phyloP scores from a whole-genome alignment of 1,140 invertebrate species.

The Pseudomyrmex sp. region DNA sequence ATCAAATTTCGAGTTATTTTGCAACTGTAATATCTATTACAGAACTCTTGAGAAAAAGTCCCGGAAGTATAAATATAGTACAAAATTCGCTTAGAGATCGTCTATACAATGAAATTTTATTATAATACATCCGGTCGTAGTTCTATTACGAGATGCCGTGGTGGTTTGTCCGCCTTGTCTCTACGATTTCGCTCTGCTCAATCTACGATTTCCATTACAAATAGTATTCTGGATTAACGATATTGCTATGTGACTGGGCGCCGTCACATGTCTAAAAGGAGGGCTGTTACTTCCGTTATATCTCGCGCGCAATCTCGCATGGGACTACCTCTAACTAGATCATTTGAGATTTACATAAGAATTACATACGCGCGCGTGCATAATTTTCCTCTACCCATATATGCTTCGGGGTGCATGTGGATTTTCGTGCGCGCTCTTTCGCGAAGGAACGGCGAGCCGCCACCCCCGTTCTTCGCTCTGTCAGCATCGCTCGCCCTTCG shows the following conservation, averaged over 20 bases:
- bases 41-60: background rate
- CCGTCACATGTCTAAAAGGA: conserved; percentile 25
- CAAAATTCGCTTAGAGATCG: background rate
- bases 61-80: background rate
- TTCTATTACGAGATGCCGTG: conserved; percentile 39
- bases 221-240: conserved; percentile 22
- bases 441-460: background rate
- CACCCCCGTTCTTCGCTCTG: background rate
- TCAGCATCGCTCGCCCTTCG: conserved; percentile 25
- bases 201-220: background rate
- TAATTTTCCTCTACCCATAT: conserved; percentile 40
- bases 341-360: conserved; percentile 49
- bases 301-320: conserved; percentile 39
- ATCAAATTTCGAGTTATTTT: conserved; percentile 19
- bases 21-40: background rate
- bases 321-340: conserved; percentile 46
- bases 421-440: conserved; percentile 23
- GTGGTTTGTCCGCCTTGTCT: background rate
- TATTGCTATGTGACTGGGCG: conserved; percentile 22
- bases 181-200: background rate
- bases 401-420: conserved; percentile 19
- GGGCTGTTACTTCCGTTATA: conserved; percentile 32
- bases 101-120: background rate
- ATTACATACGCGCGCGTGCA: conserved; percentile 46
- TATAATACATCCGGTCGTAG: conserved; percentile 21